Evolutionary conservation across 2,888 invertebrate genomes (phyloP).

Genomic region (Cheilosia impressa): DNA sequence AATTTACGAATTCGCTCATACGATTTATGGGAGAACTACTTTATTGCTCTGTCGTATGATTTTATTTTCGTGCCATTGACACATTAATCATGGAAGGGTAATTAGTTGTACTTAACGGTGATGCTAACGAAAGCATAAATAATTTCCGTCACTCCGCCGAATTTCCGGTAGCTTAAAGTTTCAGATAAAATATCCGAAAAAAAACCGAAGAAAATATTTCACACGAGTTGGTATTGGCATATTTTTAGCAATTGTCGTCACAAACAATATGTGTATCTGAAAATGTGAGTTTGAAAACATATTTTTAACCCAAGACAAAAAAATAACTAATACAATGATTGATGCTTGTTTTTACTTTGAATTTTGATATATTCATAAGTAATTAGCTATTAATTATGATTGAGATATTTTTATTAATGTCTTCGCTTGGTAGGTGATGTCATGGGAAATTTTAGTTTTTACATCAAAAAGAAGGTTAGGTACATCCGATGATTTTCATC

Average conservation of each 20-base stretch:
- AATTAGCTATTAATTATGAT: slow-evolving; percentile 30
- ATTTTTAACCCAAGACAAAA: slow-evolving; percentile 8
- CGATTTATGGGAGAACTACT: neutral
- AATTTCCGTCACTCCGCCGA: neutral
- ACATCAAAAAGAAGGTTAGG: too few relatives aligned
- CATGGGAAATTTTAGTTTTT: neutral
- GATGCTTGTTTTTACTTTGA: slow-evolving; percentile 9
- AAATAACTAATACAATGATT: slow-evolving; percentile 16
- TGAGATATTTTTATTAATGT: slow-evolving; percentile 9
- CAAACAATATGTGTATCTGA: neutral
- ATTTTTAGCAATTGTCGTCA: slow-evolving; percentile 34
- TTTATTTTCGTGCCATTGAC: slow-evolving; percentile 9
- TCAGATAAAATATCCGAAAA: slow-evolving; percentile 11
- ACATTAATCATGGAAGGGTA: slow-evolving; percentile 24
- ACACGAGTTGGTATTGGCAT: neutral
- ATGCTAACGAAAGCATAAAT: slow-evolving; percentile 12
- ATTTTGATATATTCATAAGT: slow-evolving; percentile 7
- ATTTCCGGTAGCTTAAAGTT: slow-evolving; percentile 17
- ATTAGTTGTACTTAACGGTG: slow-evolving; percentile 16
- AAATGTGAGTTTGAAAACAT: slow-evolving; percentile 4
- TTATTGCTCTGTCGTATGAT: neutral
- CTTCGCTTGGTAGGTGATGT: neutral
- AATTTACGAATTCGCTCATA: neutral
- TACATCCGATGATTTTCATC: too few relatives aligned
- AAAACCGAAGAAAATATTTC: neutral